Evolutionary conservation across 2,888 invertebrate species (phyloP).

Genomic region (Machimus rusticus): DNA sequence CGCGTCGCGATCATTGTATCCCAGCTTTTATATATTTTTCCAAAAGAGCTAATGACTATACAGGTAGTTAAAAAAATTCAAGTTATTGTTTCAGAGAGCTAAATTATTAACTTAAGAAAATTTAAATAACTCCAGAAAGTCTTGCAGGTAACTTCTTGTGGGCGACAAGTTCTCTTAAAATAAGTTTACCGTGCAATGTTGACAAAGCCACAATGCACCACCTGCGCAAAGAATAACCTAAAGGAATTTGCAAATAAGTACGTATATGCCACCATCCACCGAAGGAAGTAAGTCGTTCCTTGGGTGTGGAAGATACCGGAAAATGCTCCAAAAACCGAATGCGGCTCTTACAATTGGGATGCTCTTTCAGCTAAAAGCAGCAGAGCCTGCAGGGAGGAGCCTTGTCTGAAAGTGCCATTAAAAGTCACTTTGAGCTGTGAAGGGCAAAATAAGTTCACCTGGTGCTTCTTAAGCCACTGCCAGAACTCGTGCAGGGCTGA

Average conservation of each 20-base stretch:
- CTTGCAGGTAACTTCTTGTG: background rate
- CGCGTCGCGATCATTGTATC: too few relatives aligned
- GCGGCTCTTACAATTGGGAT: background rate
- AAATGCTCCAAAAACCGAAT: background rate
- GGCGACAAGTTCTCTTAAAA: background rate
- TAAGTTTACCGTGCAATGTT: background rate
- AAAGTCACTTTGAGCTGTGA: background rate
- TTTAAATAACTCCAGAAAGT: background rate
- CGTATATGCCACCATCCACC: background rate
- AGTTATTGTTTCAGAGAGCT: too few relatives aligned
- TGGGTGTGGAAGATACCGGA: background rate
- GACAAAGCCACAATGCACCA: background rate
- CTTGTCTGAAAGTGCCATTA: background rate
- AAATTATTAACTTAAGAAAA: background rate
- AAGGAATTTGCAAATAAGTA: background rate
- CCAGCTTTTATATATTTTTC: too few relatives aligned
- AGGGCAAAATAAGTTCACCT: background rate
- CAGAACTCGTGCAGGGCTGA: background rate
- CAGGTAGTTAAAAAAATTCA: too few relatives aligned
- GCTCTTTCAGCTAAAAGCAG: background rate
- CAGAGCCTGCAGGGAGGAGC: background rate
- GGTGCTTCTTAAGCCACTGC: background rate
- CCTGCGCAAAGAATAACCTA: background rate
- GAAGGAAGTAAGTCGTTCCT: background rate
- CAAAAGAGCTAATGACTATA: too few relatives aligned